phyloP scores from a whole-genome alignment of 2,797 vertebrate species.

The Rousettus madagascariensis region DNA sequence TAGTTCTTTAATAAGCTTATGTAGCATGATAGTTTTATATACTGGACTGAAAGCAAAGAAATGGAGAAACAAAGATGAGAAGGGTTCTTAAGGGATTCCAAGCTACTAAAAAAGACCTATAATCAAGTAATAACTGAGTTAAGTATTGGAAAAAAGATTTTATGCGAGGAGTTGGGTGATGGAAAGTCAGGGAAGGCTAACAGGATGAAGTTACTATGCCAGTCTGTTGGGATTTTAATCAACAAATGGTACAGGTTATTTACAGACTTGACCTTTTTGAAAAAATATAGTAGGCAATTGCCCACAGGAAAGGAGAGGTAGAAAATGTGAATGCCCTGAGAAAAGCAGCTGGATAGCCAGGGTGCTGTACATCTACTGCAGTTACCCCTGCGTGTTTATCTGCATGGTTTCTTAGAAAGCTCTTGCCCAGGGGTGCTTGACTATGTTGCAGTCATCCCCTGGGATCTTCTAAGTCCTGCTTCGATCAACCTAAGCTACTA shows the following conservation, averaged over 20 bases:
- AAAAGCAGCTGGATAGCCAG: neutral
- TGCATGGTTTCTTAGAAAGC: neutral
- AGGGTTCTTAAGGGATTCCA: neutral
- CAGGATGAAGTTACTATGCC: neutral
- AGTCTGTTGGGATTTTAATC: neutral
- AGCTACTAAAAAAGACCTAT: neutral
- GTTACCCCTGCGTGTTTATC: neutral
- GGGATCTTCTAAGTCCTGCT: neutral
- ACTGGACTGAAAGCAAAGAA: neutral
- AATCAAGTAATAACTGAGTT: slow-evolving; percentile 19
- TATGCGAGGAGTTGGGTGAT: neutral
- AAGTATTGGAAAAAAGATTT: neutral
- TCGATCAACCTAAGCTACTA: neutral
- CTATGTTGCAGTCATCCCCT: neutral
- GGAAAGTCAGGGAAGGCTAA: neutral
- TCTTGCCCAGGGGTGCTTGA: neutral
- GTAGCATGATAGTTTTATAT: neutral
- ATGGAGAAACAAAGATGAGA: neutral
- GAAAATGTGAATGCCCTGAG: neutral
- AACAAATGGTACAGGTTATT: neutral
- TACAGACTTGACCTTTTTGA: neutral
- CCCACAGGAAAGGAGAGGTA: neutral
- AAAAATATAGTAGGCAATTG: neutral
- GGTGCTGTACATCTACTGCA: neutral
- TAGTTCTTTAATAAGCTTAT: neutral